Base-by-base conservation (phyloP, 2,888 invertebrate species). In the Caenorhabditis sulstoni region DNA sequence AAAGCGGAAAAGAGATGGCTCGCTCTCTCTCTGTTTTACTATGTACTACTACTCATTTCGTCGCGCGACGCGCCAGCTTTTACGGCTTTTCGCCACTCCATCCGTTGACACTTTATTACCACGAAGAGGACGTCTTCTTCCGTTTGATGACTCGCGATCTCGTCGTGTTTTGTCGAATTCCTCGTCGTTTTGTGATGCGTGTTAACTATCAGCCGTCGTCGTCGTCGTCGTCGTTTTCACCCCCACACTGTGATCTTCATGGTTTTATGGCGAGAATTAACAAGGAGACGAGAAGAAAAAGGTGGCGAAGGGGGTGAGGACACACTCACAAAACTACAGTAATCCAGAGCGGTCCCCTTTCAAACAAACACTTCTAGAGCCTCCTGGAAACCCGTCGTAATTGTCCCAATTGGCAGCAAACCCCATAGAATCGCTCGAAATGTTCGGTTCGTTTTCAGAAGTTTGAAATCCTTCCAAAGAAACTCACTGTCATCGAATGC, bases 401-500 rank as follows among this genome's bases (percentile, higher is more conserved):
- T n/a, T n/a, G n/a, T n/a, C n/a, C n/a, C n/a, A n/a, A n/a, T n/a
- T n/a, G n/a, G n/a, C n/a, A n/a, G n/a, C n/a, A n/a, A n/a, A n/a
- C n/a, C n/a, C n/a, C n/a, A n/a, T n/a, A n/a, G n/a, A n/a, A n/a
- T n/a, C n/a, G n/a, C n/a, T n/a, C n/a, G n/a, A n/a, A n/a, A n/a
- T n/a, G n/a, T n/a, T n/a, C n/a, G n/a, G n/a, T n/a, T n/a, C n/a
- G n/a, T n/a, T n/a, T n/a, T n/a, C n/a, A n/a, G n/a, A n/a, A n/a
- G n/a, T n/a, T n/a, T n/a, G n/a, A n/a, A n/a, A n/a, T n/a, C n/a
- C n/a, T n/a, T n/a, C n/a, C n/a, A n/a, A n/a, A 29, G 7, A 29
- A 7, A 45, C 84, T 58, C 39, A 86, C 86, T 81, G 77, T 86
- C 86, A 55, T 86, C 86, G 50, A 86, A 86, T 23, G 82, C 74